Evolutionary conservation across 2,797 vertebrate species (phyloP).

Genomic region (Antrozous pallidus): DNA sequence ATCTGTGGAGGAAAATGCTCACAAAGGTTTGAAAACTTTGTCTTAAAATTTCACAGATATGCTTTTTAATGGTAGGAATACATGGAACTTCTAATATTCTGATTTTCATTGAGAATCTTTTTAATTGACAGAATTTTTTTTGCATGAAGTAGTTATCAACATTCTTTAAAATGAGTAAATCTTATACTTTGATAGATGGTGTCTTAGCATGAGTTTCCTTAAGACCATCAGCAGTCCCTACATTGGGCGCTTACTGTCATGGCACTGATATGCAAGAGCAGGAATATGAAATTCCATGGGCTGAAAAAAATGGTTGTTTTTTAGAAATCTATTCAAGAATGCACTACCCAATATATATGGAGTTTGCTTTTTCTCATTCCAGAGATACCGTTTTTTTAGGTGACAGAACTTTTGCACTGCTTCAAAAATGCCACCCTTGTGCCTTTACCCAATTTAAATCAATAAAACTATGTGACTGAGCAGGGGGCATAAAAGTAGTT

Average conservation of each 20-base stretch:
- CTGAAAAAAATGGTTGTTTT: neutral
- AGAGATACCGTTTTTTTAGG: neutral
- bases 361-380: conserved; percentile 9
- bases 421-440: neutral
- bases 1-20: neutral
- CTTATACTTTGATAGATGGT: neutral
- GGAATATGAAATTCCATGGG: neutral
- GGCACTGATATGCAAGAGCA: neutral
- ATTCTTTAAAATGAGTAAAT: neutral
- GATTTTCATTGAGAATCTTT: neutral
- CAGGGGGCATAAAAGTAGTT: neutral
- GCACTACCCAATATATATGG: neutral
- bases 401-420: neutral
- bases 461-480: neutral
- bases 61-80: neutral
- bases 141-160: neutral
- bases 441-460: conserved; percentile 30
- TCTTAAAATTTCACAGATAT: neutral
- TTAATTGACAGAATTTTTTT: conserved; percentile 8
- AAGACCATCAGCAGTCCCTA: neutral
- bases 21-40: neutral
- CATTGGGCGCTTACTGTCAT: neutral
- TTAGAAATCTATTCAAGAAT: neutral
- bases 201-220: neutral
- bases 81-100: neutral